Conservation (phyloP, 2,113 vertebrate species). For the Asarcornis scutulata region DNA sequence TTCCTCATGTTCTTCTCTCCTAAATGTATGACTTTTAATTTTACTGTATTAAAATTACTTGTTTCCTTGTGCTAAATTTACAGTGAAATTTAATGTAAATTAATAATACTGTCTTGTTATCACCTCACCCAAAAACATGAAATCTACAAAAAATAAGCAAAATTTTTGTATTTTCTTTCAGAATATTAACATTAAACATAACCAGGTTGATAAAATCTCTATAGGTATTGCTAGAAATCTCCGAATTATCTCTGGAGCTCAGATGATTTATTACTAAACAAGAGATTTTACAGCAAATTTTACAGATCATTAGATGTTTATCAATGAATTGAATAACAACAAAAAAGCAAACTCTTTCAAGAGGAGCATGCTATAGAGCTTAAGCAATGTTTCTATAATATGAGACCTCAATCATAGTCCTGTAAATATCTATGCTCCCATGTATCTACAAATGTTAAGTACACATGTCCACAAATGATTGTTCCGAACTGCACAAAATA, state of each 20-base stretch:
- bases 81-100: background rate
- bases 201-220: background rate
- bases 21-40: background rate
- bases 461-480: background rate
- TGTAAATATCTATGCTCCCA: background rate
- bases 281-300: background rate
- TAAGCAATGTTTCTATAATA: background rate
- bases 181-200: background rate
- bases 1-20: background rate
- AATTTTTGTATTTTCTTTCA: background rate
- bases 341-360: background rate
- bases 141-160: background rate
- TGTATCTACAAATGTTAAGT: background rate
- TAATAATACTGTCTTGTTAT: background rate
- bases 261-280: background rate
- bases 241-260: background rate
- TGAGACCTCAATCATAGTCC: background rate
- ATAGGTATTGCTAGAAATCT: background rate
- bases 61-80: background rate
- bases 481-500: background rate
- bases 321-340: background rate
- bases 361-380: background rate
- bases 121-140: background rate
- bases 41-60: background rate
- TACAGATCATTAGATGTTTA: background rate